These are phyloP conservation scores for Xenopus petersii DNA, from an alignment of 2,797 vertebrate species.

Conservation along the genomic window DNA sequence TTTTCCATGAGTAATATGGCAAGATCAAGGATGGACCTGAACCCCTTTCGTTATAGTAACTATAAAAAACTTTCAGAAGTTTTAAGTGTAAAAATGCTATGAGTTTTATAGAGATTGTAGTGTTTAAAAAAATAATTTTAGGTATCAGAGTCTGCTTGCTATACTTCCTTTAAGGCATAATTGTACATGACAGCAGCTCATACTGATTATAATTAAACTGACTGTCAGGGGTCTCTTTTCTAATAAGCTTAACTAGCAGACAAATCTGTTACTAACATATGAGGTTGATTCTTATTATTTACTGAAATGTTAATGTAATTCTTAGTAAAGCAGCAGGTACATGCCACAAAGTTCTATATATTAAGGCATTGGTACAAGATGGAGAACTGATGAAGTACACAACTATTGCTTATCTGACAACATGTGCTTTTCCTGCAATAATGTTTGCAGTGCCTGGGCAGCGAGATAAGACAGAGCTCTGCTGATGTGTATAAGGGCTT, in stretches of 20 bases:
- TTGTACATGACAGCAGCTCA: not conserved
- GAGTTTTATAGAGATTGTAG: too few species aligned
- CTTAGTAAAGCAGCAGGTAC: not conserved
- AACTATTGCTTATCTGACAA: not conserved
- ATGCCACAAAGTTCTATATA: too few species aligned
- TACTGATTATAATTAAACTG: not conserved
- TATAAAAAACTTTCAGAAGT: too few species aligned
- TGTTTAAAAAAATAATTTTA: not conserved
- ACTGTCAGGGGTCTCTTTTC: not conserved
- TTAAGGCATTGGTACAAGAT: not conserved
- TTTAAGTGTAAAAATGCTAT: too few species aligned
- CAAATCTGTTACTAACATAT: not conserved
- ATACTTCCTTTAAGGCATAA: not conserved
- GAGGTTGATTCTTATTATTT: not conserved
- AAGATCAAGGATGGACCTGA: too few species aligned
- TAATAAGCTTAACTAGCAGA: not conserved
- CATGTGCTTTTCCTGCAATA: not conserved
- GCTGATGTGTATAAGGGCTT: not conserved
- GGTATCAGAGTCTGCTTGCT: not conserved
- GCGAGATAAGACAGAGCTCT: conserved; percentile 1
- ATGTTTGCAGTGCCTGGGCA: not conserved
- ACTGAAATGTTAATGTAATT: not conserved
- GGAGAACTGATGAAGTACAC: not conserved
- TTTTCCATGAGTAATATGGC: too few species aligned
- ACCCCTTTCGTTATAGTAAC: too few species aligned